phyloP scores from a whole-genome alignment of 2,888 invertebrate genomes.

The Cryptus viduatorius region DNA sequence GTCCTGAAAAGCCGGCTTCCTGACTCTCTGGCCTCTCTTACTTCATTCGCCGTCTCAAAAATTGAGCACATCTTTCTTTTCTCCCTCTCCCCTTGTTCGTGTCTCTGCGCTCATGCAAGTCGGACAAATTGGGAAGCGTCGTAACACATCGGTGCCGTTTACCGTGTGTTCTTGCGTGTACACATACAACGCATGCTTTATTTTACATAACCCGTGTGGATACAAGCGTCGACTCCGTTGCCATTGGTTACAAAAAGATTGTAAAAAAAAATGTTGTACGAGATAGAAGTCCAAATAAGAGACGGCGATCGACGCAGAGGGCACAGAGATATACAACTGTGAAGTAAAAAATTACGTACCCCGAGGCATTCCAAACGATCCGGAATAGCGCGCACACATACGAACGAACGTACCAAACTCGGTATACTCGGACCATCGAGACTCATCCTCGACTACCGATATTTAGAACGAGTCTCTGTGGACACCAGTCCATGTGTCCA shows the following conservation, averaged over 20 bases:
- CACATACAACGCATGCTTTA: background rate
- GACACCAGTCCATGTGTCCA: constrained; percentile 55
- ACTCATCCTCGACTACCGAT: constrained; percentile 41
- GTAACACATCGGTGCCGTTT: constrained; percentile 32
- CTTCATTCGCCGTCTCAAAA: constrained; percentile 45
- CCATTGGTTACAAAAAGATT: background rate
- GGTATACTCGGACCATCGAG: constrained; percentile 21
- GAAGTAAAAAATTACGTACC: constrained; percentile 16
- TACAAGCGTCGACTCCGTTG: background rate
- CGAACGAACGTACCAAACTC: background rate
- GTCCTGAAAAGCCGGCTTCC: constrained; percentile 58
- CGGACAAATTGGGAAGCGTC: constrained; percentile 64
- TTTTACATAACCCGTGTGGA: background rate
- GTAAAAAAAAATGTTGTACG: background rate
- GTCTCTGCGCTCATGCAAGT: constrained; percentile 38
- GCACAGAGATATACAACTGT: background rate
- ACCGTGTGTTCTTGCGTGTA: background rate
- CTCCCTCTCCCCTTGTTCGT: constrained; percentile 17
- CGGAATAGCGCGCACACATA: constrained; percentile 17
- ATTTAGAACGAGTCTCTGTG: constrained; percentile 64
- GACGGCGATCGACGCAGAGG: constrained; percentile 1
- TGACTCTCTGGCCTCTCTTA: constrained; percentile 33
- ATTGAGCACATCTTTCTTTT: constrained; percentile 45
- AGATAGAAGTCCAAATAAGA: constrained; percentile 16
- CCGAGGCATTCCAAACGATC: constrained; percentile 25